Evolutionary conservation across 2,888 invertebrate species (phyloP), one percentile per base, ranked within the genome.

Genomic region (Ditylenchus weischeri): DNA sequence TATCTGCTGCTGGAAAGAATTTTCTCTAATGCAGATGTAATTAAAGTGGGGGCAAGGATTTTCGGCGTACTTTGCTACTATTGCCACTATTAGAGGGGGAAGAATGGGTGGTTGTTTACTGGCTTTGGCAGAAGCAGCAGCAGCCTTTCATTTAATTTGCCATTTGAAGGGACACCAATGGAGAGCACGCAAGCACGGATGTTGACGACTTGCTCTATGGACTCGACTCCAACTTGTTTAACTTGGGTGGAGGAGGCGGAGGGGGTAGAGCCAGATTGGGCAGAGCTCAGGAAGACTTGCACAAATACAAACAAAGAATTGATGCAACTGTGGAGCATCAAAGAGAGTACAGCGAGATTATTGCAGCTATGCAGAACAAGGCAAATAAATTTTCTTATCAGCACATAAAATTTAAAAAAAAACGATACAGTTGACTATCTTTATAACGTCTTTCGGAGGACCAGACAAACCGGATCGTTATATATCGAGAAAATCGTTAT

Each of bases 301-400:
- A 76, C 72, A 80, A 78, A 69, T 82, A 79, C 74, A 74, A 65
- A 72, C 43, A 80, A 65, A 71, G 81, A 47, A 81, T 81, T 64
- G 81, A 81, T 72, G 79, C 78, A 69, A 81, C 77, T 66, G 81
- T 79, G 47, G 80, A 79, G 65, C 78, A 81, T 69, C 81, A 81
- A 65, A 68, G 71, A 35, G 81, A 81, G 64, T 82, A 80, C 68
- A 78, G 78, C 19, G 81, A 81, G 61, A 77, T 81, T 75, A 78
- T 81, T 74, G 71, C 72, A 51, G 74, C 77, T 15, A 77, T 81
- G 62, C 81, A 81, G 66, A 76, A 76, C 64, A 82, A 81, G 75
- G 79, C 79, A 57, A 58, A 21, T n/a, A 62, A 63, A 23, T n/a
- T 54, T 54, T 23, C 43, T 43, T 43, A 29, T 29, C 29, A 29